Evolutionary conservation across 2,888 invertebrate genomes (phyloP).

Genomic region (Andrena praecox): DNA sequence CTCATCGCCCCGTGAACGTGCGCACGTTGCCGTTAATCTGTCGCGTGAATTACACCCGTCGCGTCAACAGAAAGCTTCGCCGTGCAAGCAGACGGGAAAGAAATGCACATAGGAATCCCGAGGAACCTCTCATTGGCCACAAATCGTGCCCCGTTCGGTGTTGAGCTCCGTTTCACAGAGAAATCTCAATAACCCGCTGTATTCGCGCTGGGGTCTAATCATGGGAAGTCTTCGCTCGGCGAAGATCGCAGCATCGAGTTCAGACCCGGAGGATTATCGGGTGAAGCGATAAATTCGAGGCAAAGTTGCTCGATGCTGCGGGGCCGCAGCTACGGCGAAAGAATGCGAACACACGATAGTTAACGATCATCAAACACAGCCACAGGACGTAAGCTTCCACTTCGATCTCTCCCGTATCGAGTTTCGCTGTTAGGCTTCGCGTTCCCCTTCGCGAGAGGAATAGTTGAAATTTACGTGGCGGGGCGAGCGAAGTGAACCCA

Average conservation of each 20-base stretch:
- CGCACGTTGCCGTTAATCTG: conserved; percentile 46
- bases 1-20: conserved; percentile 42
- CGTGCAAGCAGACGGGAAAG: not conserved
- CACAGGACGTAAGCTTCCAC: conserved; percentile 8
- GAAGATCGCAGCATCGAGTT: not conserved
- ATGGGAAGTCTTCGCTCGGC: not conserved
- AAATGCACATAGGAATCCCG: conserved; percentile 32
- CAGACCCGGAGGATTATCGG: not conserved
- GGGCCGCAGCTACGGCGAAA: not conserved
- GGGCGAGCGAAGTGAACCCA: conserved; percentile 4
- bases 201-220: not conserved
- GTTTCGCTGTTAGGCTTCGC: conserved; percentile 43
- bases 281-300: conserved; percentile 1
- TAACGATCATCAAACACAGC: not conserved
- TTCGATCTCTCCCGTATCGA: conserved; percentile 22
- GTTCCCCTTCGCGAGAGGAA: conserved; percentile 7
- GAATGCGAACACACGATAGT: not conserved
- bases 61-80: not conserved
- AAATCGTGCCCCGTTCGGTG: not conserved
- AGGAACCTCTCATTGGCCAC: conserved; percentile 17
- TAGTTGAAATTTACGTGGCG: conserved; percentile 26
- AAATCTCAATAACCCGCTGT: not conserved
- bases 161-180: not conserved
- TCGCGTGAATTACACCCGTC: conserved; percentile 27
- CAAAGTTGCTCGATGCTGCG: not conserved